Evolutionary conservation across 2,113 vertebrate genomes (phyloP), one percentile per base, ranked within the genome.

Genomic region (Leptocoma aspasia): DNA sequence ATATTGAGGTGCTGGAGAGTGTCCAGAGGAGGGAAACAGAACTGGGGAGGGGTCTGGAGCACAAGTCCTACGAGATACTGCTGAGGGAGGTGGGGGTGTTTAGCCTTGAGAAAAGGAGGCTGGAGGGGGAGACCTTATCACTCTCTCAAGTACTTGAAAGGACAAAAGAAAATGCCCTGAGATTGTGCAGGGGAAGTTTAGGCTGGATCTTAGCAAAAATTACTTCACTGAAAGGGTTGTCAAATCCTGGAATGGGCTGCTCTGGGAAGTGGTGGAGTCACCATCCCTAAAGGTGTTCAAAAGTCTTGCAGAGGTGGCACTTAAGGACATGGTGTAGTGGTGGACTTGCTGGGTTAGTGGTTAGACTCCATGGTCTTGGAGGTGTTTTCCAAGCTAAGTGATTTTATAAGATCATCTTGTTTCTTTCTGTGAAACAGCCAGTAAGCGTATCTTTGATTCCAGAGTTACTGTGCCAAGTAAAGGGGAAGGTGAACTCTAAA

Each of bases 61-160:
- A 39, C 23, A 35, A 24, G 28, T 20, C 20, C 17, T n/a, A 0
- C 0, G 1, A 41, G 26, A 12, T 71, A 13, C 2, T 0, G 20
- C 42, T 92, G 52, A 80, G 27, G 37, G 39, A 66, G 21, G 10
- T 42, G 20, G 10, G 6, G 3, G 4, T 65, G 22, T 52, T 86
- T 10, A 9, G 2, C 5, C 26, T 57, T 30, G 45, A 56, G 20
- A 37, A 49, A 7, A 68, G 53, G 35, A 41, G 50, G 28, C 12
- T 70, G 4, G 13, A 4, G 9, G 13, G 49, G 45, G 45, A 23
- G 6, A 37, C 22, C 7, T 80, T 44, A 15, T 8, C 0, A 1
- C 15, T 41, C 41, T 66, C 31, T 82, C 14, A 61, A 4, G 17
- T 47, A 8, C 41, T 28, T 47, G 45, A 86, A 70, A 70, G 37